Conservation (phyloP, 2,888 invertebrate species). For the Neoaliturus tenellus region DNA sequence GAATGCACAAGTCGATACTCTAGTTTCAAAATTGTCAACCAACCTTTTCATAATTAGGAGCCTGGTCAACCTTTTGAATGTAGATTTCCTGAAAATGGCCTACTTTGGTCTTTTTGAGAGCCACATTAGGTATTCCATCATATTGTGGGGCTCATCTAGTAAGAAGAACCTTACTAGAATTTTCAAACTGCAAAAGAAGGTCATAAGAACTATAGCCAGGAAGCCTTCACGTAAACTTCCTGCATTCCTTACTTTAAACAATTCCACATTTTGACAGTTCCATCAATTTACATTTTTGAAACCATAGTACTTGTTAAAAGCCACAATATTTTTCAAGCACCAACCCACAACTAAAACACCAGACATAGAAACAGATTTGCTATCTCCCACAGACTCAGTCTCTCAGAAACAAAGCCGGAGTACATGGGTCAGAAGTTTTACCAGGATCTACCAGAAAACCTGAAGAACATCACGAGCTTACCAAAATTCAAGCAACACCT, state of each 20-base stretch:
- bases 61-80: neutral
- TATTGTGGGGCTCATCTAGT: slow-evolving; percentile 5
- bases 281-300: neutral
- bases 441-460: neutral
- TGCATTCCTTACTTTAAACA: neutral
- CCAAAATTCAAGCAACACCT: neutral
- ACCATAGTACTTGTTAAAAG: neutral
- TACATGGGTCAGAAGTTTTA: neutral
- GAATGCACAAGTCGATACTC: neutral
- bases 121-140: neutral
- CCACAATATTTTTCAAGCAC: neutral
- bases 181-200: slow-evolving; percentile 1
- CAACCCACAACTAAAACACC: neutral
- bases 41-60: neutral
- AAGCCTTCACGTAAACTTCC: neutral
- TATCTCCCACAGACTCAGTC: neutral
- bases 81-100: neutral
- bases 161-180: neutral
- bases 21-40: neutral
- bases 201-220: neutral
- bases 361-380: neutral
- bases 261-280: neutral
- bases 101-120: neutral
- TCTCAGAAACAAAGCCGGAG: neutral
- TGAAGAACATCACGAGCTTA: neutral